phyloP scores from a whole-genome alignment of 2,888 invertebrate genomes.

The Meghimatium bilineatum region DNA sequence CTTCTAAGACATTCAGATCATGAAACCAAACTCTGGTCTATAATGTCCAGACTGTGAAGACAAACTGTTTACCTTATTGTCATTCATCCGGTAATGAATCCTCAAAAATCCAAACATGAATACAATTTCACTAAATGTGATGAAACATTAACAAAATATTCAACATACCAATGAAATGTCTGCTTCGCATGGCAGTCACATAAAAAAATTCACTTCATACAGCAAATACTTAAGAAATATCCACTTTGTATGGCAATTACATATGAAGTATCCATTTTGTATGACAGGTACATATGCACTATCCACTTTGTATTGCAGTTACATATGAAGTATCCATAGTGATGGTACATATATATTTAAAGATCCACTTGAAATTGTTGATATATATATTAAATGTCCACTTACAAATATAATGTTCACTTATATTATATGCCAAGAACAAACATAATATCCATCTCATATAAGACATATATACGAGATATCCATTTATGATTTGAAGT shows the following conservation, averaged over 20 bases:
- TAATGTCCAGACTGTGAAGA: not conserved
- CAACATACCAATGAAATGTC: not conserved
- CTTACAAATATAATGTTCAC: no score
- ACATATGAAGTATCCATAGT: no score
- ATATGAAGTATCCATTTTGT: not conserved
- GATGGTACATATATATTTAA: no score
- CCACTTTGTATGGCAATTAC: not conserved
- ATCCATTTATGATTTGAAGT: no score
- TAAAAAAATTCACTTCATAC: not conserved
- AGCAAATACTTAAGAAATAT: not conserved
- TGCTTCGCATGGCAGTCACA: not conserved
- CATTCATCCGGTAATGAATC: not conserved
- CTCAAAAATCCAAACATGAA: not conserved
- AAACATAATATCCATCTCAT: no score
- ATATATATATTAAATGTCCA: no score
- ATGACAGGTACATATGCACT: no score
- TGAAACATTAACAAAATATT: not conserved
- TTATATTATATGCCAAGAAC: no score
- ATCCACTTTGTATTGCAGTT: no score
- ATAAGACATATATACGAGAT: no score
- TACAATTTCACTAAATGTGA: not conserved
- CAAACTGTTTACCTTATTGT: not conserved
- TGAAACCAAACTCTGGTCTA: not conserved
- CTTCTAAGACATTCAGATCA: no score
- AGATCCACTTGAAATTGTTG: no score